These are phyloP conservation scores for Ictalurus furcatus DNA, from an alignment of 2,113 vertebrate genomes.

Conservation along the genomic window DNA sequence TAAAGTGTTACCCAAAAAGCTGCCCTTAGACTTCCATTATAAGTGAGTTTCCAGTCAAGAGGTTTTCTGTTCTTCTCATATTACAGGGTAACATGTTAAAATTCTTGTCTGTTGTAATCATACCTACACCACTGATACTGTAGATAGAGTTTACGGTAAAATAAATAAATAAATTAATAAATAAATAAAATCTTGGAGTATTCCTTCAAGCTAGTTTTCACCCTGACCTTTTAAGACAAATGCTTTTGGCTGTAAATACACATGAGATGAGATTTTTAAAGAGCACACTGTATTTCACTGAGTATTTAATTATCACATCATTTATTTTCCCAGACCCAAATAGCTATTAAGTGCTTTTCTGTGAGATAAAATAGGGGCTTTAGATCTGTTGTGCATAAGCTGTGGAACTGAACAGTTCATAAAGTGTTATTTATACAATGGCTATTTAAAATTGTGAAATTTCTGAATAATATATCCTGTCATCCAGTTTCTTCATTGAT, in stretches of 20 bases:
- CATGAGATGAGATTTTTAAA: not conserved
- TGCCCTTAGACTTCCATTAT: not conserved
- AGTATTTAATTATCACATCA: not conserved
- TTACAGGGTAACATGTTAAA: not conserved
- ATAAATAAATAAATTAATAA: not conserved
- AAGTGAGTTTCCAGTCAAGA: not conserved
- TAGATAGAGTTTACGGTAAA: not conserved
- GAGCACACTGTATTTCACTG: not conserved
- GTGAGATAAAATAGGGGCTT: not conserved
- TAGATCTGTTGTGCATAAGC: not conserved
- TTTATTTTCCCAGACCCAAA: not conserved
- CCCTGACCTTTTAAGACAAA: not conserved
- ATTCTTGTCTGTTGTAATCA: not conserved
- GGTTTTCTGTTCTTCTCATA: not conserved
- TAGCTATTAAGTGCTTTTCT: not conserved
- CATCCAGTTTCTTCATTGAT: not conserved
- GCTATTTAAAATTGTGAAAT: not conserved
- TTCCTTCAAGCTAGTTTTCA: slow-evolving; percentile 65
- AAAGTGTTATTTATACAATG: not conserved
- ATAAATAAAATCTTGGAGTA: not conserved
- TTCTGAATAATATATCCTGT: not conserved
- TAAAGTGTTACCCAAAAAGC: no score
- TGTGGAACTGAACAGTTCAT: not conserved
- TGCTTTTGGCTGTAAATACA: not conserved
- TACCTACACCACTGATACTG: not conserved